Conservation (phyloP, 64 coral and sea anemone species). For the Porites australiensis region DNA sequence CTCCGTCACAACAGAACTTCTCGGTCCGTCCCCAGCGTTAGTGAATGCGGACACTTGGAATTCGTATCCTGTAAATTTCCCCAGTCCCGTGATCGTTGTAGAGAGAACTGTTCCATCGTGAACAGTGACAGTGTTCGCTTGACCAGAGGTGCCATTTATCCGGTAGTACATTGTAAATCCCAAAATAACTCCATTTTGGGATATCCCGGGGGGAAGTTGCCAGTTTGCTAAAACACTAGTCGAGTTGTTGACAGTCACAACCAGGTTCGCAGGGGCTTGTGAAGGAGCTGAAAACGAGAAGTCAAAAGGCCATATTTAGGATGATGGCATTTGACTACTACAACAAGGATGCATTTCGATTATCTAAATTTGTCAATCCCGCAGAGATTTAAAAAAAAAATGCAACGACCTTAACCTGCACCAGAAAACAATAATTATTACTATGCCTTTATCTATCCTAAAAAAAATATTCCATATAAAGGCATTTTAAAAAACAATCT, state of each 20-base stretch:
- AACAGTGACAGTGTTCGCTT: not conserved
- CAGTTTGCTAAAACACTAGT: not conserved
- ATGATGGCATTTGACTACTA: too few species aligned
- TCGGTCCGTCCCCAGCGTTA: not conserved
- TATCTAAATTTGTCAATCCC: too few species aligned
- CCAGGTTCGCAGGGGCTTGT: not conserved
- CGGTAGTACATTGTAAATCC: slow-evolving; percentile 19
- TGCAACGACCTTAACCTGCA: too few species aligned
- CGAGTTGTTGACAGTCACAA: not conserved
- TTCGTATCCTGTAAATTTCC: slow-evolving; percentile 24
- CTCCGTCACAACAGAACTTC: not conserved
- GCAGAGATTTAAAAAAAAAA: too few species aligned
- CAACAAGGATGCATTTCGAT: too few species aligned
- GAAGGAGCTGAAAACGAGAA: not conserved
- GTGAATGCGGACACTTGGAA: slow-evolving; percentile 27
- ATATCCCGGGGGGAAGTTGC: not conserved
- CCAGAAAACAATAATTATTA: too few species aligned
- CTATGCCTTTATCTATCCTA: too few species aligned
- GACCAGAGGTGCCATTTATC: not conserved
- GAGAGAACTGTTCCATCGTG: not conserved
- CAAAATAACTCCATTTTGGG: not conserved
- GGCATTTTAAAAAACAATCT: too few species aligned
- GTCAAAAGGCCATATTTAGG: too few species aligned
- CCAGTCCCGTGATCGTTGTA: not conserved
- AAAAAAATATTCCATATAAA: too few species aligned